Evolutionary conservation across 1,140 invertebrate genomes (phyloP).

Genomic region (Nasonia vitripennis): DNA sequence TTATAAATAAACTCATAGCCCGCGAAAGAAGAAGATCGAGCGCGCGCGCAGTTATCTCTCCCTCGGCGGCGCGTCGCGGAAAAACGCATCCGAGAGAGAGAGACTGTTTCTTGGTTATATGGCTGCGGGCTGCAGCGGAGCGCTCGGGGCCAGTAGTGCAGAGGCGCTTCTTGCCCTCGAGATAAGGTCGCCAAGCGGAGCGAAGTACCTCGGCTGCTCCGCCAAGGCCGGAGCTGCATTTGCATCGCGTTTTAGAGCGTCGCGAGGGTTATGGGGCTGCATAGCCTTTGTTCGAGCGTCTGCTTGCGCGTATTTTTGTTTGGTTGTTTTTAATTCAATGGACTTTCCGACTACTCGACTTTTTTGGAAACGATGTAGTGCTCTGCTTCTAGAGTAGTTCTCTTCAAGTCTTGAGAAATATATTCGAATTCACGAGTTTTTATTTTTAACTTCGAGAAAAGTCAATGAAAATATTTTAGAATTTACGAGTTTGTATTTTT

Average conservation of each 20-base stretch:
- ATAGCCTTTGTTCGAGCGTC: slow-evolving; percentile 38
- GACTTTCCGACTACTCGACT: no score
- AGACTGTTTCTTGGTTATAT: neutral
- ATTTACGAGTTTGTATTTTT: no score
- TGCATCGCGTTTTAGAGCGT: slow-evolving; percentile 64
- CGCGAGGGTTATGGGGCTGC: neutral
- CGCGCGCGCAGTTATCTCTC: neutral
- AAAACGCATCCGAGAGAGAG: neutral
- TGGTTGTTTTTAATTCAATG: neutral
- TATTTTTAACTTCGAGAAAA: no score
- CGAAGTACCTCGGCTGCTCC: neutral
- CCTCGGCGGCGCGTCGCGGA: neutral
- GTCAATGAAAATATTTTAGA: no score
- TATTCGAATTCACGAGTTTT: no score
- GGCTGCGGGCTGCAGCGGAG: neutral
- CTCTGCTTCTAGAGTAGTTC: no score
- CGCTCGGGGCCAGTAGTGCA: neutral
- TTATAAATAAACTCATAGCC: neutral
- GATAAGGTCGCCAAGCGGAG: slow-evolving; percentile 10
- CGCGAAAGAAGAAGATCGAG: neutral
- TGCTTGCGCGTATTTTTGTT: neutral
- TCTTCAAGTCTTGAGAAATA: no score
- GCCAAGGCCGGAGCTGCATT: slow-evolving; percentile 57
- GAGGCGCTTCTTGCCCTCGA: neutral
- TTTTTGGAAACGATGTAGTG: no score